Base-by-base conservation (phyloP, 2,113 vertebrate species). In the Tauraco erythrolophus region DNA sequence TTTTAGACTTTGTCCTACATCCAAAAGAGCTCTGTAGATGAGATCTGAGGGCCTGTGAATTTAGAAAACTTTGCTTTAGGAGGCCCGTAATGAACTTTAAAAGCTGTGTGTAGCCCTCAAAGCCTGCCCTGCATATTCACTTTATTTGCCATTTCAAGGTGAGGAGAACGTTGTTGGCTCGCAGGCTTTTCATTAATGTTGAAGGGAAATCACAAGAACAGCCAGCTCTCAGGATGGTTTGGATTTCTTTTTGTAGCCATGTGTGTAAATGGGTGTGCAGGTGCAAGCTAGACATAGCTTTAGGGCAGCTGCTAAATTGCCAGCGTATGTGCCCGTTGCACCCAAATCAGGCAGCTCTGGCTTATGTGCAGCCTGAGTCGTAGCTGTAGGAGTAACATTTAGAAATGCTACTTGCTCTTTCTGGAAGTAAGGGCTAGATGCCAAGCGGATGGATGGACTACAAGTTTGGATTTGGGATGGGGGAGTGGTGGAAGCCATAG, bases 41-140 rank as follows among this genome's bases (percentile, higher is more conserved):
- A 92, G 83, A 89, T 93, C 79, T 96, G 61, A 94, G 50, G 37
- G 72, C 57, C 48, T 91, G 43, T 39, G 56, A 89, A 74, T 94
- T 92, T 82, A 64, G 72, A 78, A 92, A 96, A 84, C 79, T 85
- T 89, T 89, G 69, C 87, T 94, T 94, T 85, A 83, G 84, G 86
- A 89, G 57, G 45, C 57, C 84, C 86, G 79, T 27, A 18, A 14
- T 87, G 69, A 80, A 91, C 85, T 65, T 95, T 70, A 75, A 81
- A 92, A 88, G 56, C 43, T 37, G 16, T 56, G 31, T 37, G 11
- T 41, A 68, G 19, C 54, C 50, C 77, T 89, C 69, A 92, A 82
- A 94, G 28, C 66, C 57, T 76, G 86, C 57, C 77, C 81, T 79
- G 53, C 13, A 2, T 85, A 58, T 85, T 72, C 57, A 43, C 61